Evolutionary conservation across 2,888 invertebrate genomes (phyloP).

Genomic region (Drosophila neoperkinsi): DNA sequence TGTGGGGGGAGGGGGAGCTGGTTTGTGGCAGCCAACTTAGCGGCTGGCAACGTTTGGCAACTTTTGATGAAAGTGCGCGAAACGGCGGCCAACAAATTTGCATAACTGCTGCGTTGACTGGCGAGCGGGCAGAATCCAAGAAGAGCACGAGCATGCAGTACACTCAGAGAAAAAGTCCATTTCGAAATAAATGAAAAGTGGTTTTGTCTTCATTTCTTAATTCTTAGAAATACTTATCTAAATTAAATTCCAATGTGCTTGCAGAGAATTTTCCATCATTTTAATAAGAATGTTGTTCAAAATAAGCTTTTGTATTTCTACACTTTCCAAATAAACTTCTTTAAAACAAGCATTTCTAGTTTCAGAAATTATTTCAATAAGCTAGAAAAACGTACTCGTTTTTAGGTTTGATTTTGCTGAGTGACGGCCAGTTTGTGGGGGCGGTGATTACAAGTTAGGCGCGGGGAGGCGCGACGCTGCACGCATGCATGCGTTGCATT

Average conservation of each 20-base stretch:
- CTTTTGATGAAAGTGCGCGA: constrained; percentile 78
- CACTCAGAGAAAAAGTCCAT: neutral
- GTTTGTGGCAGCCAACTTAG: constrained; percentile 43
- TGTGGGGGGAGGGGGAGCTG: neutral
- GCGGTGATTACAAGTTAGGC: neutral
- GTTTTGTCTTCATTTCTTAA: neutral
- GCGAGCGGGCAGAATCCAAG: constrained; percentile 31
- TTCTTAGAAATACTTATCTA: neutral
- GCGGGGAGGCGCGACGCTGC: constrained; percentile 49
- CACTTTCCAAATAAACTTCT: neutral
- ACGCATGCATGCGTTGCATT: constrained; percentile 80
- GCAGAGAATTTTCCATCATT: neutral
- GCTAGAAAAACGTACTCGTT: neutral
- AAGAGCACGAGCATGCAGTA: neutral
- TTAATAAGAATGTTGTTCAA: neutral
- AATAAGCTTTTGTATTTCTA: neutral
- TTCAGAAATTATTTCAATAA: neutral
- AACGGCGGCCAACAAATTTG: constrained; percentile 72
- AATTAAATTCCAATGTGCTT: neutral
- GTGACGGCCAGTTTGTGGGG: neutral
- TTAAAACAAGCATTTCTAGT: neutral
- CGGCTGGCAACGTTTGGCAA: constrained; percentile 60
- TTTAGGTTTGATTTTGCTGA: neutral
- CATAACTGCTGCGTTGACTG: constrained; percentile 70
- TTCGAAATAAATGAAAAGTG: too few relatives aligned